Evolutionary conservation across 2,797 vertebrate species (phyloP).

Genomic region (Loriculus beryllinus): DNA sequence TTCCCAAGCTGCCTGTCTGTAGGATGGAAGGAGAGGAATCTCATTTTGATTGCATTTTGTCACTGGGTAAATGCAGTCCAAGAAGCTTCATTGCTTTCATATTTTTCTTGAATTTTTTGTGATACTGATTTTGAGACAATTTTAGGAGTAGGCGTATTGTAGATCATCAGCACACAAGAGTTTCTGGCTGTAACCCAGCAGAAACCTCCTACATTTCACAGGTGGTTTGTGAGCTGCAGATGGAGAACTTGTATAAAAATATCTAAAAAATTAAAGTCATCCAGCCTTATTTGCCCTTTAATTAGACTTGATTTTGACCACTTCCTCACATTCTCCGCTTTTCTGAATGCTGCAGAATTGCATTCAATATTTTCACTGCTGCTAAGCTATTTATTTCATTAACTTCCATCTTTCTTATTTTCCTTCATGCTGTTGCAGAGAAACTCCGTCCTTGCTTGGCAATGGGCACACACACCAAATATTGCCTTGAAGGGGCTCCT

Average conservation of each 20-base stretch:
- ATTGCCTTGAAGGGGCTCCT: not conserved
- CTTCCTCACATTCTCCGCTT: not conserved
- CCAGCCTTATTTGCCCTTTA: not conserved
- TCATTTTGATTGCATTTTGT: not conserved
- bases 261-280: not conserved
- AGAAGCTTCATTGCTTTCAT: not conserved
- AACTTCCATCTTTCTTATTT: not conserved
- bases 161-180: not conserved
- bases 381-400: not conserved
- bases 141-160: not conserved
- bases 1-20: not conserved
- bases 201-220: slow-evolving; percentile 21
- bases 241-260: not conserved
- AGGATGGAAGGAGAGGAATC: not conserved
- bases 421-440: not conserved
- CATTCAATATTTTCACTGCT: not conserved
- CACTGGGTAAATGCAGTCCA: not conserved
- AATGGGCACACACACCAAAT: not conserved
- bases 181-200: not conserved
- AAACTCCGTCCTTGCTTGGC: not conserved
- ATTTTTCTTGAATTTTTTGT: not conserved
- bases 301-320: not conserved
- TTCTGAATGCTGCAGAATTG: not conserved
- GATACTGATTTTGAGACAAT: not conserved
- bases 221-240: not conserved